Base-by-base conservation (phyloP, 2,797 vertebrate species). In the Benthosema pterotum region DNA sequence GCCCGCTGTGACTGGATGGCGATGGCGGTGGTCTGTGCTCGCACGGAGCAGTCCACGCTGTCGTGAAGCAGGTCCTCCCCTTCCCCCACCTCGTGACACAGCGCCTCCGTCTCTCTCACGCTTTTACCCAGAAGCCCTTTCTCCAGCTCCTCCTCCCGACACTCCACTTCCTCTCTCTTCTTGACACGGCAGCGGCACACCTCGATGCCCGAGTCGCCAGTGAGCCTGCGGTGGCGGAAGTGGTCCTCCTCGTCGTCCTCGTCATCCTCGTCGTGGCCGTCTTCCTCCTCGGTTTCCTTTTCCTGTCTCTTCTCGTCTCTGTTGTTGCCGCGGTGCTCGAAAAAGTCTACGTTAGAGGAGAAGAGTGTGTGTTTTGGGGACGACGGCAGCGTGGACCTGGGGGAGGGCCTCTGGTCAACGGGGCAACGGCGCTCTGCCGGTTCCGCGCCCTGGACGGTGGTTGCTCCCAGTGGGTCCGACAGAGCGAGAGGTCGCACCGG, bases 141-240 rank as follows among this genome's bases (percentile, higher is more conserved):
- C 57, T 76, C 75, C 62, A 73, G 71, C 0, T 77, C 82, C 42
- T 90, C 87, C 4, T 87, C 32, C 32, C 32, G 32, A 38, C 32
- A 38, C 32, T 38, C 87, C 49, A 85, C 89, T 0, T 76, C 87
- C 3, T 72, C 83, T 8, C 84, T 89, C 49, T 91, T 91, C 72
- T 92, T 92, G 42, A 94, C 91, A 0, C 83, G 89, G 65, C 94
- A 94, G 50, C 93, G 92, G 19, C 94, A 95, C 17, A 95, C 93
- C 85, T 97, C 96, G 0, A 97, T 97, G 56, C 96, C 96, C 0
- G 95, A 97, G 84, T 97, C 96, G 1, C 95, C 95, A 0, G 96
- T 96, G 15, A 96, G 88, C 43, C 91, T 88, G 0, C 95, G 91
- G 63, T 93, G 94, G 42, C 94, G 89, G 83, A 93, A 94, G 42